A percentile compares a stretch with the other conserved stretches of the same genome.
phyloP scores from a whole-genome alignment of 2,888 invertebrate genomes.

The Dolichomitus sp. region DNA sequence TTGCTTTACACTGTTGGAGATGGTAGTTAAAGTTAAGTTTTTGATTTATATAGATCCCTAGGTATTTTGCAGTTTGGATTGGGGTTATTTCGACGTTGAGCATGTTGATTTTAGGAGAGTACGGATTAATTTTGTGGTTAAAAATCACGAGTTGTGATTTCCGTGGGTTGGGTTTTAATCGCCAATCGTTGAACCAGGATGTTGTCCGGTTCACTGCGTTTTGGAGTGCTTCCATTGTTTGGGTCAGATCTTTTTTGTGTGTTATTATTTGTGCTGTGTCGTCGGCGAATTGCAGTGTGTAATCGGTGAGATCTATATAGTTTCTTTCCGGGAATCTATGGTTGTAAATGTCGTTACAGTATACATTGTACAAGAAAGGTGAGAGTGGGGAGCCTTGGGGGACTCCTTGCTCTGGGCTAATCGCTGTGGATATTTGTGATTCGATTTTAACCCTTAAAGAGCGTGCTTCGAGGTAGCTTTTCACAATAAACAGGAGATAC shows the following conservation, averaged over 20 bases:
- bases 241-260: background rate
- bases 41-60: background rate
- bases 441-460: slow-evolving; percentile 12
- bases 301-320: background rate
- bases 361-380: background rate
- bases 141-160: slow-evolving; percentile 1
- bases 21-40: background rate
- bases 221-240: background rate
- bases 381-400: background rate
- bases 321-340: background rate
- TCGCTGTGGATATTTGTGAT: background rate
- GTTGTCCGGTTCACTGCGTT: background rate
- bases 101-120: slow-evolving; percentile 1
- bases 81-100: background rate
- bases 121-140: background rate
- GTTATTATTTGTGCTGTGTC: background rate
- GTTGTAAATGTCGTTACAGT: slow-evolving; percentile 19
- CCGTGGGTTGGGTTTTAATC: slow-evolving; percentile 1
- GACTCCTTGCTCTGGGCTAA: slow-evolving; percentile 27
- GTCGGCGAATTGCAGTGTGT: background rate
- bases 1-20: background rate
- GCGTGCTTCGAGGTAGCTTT: background rate
- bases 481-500: slow-evolving; percentile 4
- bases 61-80: background rate
- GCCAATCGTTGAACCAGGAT: background rate